Evolutionary conservation across 2,113 vertebrate species (phyloP).

Genomic region (Tupaia chinensis): DNA sequence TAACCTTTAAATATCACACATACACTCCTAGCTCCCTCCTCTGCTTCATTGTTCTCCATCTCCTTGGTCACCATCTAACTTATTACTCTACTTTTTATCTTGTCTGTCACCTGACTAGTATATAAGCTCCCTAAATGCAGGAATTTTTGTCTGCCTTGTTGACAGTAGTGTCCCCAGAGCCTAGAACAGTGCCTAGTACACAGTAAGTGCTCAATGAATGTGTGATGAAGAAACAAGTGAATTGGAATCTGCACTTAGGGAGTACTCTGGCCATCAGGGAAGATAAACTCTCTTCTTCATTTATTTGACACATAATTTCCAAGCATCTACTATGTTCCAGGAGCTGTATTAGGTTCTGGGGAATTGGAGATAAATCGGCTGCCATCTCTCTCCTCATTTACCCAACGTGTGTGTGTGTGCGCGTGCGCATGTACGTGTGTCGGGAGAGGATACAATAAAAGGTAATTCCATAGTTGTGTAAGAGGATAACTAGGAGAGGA

Average conservation of each 20-base stretch:
- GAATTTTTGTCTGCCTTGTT: background rate
- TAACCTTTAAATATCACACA: rapidly evolving
- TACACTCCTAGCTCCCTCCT: rapidly evolving
- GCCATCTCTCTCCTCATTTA: background rate
- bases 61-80: background rate
- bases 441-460: background rate
- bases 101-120: background rate
- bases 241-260: background rate
- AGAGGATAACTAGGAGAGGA: background rate
- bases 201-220: background rate
- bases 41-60: background rate
- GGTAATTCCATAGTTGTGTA: background rate
- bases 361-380: background rate
- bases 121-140: background rate
- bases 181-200: background rate
- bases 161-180: background rate
- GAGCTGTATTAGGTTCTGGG: background rate
- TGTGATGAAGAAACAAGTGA: background rate
- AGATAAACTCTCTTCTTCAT: background rate
- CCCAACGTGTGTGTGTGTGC: background rate
- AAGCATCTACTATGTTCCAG: background rate
- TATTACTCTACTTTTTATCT: background rate
- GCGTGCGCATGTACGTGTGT: too few species aligned
- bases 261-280: background rate
- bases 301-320: background rate